phyloP scores from a whole-genome alignment of 2,113 vertebrate genomes.

The Salvelinus fontinalis region DNA sequence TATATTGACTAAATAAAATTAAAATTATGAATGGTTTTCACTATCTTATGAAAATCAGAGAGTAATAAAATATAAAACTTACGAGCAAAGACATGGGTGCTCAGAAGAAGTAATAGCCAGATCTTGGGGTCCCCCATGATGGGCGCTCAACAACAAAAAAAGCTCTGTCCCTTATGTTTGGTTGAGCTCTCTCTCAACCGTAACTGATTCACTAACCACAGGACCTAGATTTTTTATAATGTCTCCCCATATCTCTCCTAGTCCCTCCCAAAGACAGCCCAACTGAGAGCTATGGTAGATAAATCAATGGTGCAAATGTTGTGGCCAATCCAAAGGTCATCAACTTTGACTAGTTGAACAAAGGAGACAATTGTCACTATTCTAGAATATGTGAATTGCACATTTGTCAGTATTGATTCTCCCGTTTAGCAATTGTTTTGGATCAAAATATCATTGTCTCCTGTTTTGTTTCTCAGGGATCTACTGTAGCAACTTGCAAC shows the following conservation, averaged over 20 bases:
- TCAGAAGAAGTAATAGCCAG: constrained; percentile 62
- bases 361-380: no score
- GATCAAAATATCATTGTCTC: no score
- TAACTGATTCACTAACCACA: constrained; percentile 6
- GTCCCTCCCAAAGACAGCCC: constrained; percentile 2
- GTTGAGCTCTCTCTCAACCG: not conserved
- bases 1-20: not conserved
- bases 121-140: constrained; percentile 78
- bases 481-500: no score
- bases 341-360: no score
- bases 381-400: no score
- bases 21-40: not conserved
- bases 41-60: not conserved
- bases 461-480: no score
- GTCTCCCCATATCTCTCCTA: constrained; percentile 11
- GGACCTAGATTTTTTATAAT: constrained; percentile 42
- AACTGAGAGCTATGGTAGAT: not conserved
- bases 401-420: no score
- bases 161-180: no score
- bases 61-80: not conserved
- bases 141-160: constrained; percentile 46
- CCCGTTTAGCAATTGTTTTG: no score
- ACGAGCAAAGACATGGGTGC: constrained; percentile 50
- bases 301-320: not conserved
- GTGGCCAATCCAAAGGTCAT: not conserved